Base-by-base conservation (phyloP, 2,888 invertebrate species). In the Melanchra persicariae region DNA sequence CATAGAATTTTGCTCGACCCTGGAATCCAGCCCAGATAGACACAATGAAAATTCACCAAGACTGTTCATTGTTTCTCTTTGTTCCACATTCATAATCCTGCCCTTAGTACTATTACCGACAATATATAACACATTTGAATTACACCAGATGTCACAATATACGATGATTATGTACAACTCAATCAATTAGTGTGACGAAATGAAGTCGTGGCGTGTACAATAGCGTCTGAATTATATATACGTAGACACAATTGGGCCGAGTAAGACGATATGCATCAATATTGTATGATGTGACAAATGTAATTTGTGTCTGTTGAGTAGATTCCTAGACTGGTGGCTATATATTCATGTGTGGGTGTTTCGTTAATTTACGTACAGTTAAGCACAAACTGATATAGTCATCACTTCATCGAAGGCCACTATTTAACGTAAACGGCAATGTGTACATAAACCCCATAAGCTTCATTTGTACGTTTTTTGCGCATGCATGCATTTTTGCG, bases 211-310 rank as follows among this genome's bases (percentile, higher is more conserved):
- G 17, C 49, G 22, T 30, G 49, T 69, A 77, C 77, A 80, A 61
- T 66, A 34, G 45, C 19, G 45, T 77, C 45, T 79, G 72, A 78
- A 79, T 79, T 69, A 66, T 79, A 72, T 7, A 82, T 59, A 66
- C n/a, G 60, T 60, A 47, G 24, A 26, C 37, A 65, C 47, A 62
- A 64, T 49, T 71, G 51, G 49, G 47, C 5, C 57, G 37, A 45
- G 76, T 82, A 64, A 73, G 65, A 69, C 43, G 69, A 73, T 66
- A 59, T 52, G 51, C 73, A 80, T 82, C 73, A 69, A 80, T 80
- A 78, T 77, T 78, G 63, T 60, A 80, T 70, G 65, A 66, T 26
- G 49, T 66, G 67, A 66, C 68, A 69, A 63, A 76, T 76, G 76
- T 74, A 67, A 77, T 77, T 77, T 77, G 81, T 68, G 73, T 62